Conservation (phyloP, 2,888 invertebrate genomes). For the Formica aserva region DNA sequence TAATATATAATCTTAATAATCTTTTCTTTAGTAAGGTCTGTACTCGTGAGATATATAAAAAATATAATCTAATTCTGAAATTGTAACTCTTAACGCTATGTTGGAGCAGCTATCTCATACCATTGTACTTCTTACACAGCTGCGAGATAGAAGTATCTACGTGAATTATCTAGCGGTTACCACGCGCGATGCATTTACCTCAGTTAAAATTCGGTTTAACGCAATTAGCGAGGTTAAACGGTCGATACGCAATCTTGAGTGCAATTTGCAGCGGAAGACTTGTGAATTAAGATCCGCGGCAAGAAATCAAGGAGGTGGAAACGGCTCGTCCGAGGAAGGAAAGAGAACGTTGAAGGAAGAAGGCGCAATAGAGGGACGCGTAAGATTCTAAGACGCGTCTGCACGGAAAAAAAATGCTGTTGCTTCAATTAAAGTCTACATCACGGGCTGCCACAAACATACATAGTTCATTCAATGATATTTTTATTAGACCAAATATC, state of each 20-base stretch:
- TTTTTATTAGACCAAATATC: too few relatives aligned
- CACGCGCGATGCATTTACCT: conserved; percentile 31
- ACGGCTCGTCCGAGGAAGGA: conserved; percentile 10
- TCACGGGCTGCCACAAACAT: too few relatives aligned
- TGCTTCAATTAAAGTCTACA: too few relatives aligned
- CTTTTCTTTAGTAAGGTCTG: background rate
- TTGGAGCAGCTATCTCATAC: conserved; percentile 18
- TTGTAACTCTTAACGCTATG: conserved; percentile 1
- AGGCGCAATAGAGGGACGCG: background rate
- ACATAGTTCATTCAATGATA: too few relatives aligned
- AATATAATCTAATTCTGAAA: conserved; percentile 28
- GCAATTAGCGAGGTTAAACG: conserved; percentile 62
- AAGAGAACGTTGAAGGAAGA: conserved; percentile 8
- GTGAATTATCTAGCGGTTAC: conserved; percentile 43
- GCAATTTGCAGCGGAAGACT: conserved; percentile 56
- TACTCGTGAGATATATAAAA: background rate
- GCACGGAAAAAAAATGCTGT: too few relatives aligned
- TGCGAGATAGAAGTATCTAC: conserved; percentile 50
- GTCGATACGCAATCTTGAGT: conserved; percentile 50
- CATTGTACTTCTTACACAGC: conserved; percentile 33
- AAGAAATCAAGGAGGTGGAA: conserved; percentile 27
- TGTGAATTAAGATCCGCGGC: conserved; percentile 34
- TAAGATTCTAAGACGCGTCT: background rate
- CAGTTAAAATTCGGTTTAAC: conserved; percentile 51
- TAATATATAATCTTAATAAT: background rate